Base-by-base conservation (phyloP, 1,140 invertebrate genomes). In the Drosophila kohkoa region DNA sequence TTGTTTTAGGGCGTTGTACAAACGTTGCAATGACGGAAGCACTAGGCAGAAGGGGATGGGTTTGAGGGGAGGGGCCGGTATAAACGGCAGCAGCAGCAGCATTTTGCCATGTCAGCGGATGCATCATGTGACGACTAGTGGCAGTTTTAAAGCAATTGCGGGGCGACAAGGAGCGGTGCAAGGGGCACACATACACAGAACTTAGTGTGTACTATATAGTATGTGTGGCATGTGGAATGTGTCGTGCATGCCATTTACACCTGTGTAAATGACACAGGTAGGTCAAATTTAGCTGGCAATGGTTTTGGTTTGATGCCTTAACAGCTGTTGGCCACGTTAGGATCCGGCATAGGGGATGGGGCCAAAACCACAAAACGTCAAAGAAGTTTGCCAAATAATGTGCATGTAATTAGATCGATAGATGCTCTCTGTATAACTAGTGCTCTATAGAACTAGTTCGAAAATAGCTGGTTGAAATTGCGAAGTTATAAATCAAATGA, bases 1-100 rank as follows among this genome's bases (percentile, higher is more conserved):
- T 81, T 79, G 55, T 81, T 87, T 87, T 77, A 87, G 81, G 77
- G 81, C 85, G 74, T 82, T 88, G 85, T 83, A 86, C 68, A 79
- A 74, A 16, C 68, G 20, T 43, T 54, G 35, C 49, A 52, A 52
- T 65, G 63, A 25, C 63, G 68, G 69, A 72, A 60, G 49, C 35
- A 15, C 15, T 20, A 35, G 46, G 41, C 15, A 57, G 13, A 11
- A 30, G 7, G 25, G n/a, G 15, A 20, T 11, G 38, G 32, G 38
- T 1, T 20, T 41, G 6, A 8, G 48, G 16, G 11, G 20, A 15
- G 49, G 32, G 15, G 15, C 41, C 25, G 25, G 20, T 32, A 43
- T 10, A 60, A 55, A 48, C 13, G 63, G 38, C 38, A 54, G 63
- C 25, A 48, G 25, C 41, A n/a, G 63, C 28, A 48, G 28, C 43